Percentiles rank a stretch among this genome's conserved stretches.
phyloP scores from a whole-genome alignment of 2,888 invertebrate species.

The Exephanes ischioxanthus region DNA sequence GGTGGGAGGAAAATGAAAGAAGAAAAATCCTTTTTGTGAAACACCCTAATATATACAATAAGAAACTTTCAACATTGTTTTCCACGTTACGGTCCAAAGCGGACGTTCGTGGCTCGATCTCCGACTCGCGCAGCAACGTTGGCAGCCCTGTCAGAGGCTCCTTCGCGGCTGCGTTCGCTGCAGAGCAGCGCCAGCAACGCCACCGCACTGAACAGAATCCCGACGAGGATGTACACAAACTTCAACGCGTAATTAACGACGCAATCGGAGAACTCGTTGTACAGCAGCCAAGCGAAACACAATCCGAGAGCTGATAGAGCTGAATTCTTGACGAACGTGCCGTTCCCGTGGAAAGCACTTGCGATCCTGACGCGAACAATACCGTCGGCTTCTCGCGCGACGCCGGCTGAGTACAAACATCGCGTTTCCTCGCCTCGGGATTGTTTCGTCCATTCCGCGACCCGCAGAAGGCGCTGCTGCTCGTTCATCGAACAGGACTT shows the following conservation, averaged over 20 bases:
- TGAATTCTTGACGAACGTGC: slow-evolving; percentile 10
- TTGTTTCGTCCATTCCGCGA: slow-evolving; percentile 11
- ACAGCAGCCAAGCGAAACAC: slow-evolving; percentile 59
- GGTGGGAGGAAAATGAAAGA: no score
- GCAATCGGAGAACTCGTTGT: slow-evolving; percentile 65
- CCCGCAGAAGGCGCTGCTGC: slow-evolving; percentile 36
- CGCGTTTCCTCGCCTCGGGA: slow-evolving; percentile 3
- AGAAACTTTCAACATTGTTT: slow-evolving; percentile 17
- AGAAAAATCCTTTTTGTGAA: no score
- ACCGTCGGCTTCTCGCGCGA: background rate
- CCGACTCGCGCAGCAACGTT: slow-evolving; percentile 22
- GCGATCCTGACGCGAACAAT: slow-evolving; percentile 1
- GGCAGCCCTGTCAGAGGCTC: background rate
- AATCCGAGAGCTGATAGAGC: background rate
- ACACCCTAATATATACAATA: no score
- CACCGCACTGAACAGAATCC: slow-evolving; percentile 56
- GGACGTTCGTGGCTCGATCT: slow-evolving; percentile 31
- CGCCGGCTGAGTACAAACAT: background rate
- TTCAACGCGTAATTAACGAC: slow-evolving; percentile 65
- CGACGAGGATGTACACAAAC: slow-evolving; percentile 61
- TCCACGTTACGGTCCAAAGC: slow-evolving; percentile 43
- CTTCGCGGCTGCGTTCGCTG: background rate
- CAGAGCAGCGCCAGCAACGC: slow-evolving; percentile 54
- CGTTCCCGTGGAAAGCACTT: background rate
- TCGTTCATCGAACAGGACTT: slow-evolving; percentile 61